Percentiles rank a stretch among this genome's conserved stretches.
Conservation (phyloP, 1,140 invertebrate species). For the Camponotus floridanus region DNA sequence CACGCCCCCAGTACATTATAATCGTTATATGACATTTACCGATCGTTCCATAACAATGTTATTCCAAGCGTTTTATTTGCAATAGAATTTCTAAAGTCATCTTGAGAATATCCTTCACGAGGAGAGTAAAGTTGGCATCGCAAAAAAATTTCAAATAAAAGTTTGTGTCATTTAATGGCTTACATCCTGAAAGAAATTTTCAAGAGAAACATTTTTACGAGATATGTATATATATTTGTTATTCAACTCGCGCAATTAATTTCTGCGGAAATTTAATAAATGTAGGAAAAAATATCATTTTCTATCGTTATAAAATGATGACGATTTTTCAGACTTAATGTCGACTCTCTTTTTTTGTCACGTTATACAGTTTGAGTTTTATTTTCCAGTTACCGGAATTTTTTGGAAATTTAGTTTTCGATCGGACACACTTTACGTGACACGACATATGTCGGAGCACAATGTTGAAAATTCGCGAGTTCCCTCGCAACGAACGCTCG, state of each 20-base stretch:
- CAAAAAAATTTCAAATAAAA: background rate
- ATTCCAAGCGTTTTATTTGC: conserved; percentile 15
- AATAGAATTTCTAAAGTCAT: background rate
- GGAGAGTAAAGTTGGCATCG: background rate
- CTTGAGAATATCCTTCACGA: background rate
- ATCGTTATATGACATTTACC: conserved; percentile 4
- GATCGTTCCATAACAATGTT: conserved; percentile 30
- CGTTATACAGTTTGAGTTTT: background rate
- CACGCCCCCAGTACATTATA: conserved; percentile 7
- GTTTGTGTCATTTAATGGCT: background rate
- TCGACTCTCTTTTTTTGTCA: background rate
- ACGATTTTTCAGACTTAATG: background rate
- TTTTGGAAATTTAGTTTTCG: background rate
- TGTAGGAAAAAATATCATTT: background rate
- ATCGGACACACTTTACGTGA: background rate
- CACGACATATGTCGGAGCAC: background rate
- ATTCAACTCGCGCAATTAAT: background rate
- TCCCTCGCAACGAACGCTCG: conserved; percentile 59
- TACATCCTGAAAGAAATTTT: background rate
- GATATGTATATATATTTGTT: conserved; percentile 1
- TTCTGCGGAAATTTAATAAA: background rate
- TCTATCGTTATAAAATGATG: background rate
- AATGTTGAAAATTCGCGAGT: conserved; percentile 43
- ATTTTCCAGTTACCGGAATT: background rate
- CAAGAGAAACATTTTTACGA: background rate